Conservation (phyloP, 2,113 vertebrate species). For the Macroglossus sobrinus region DNA sequence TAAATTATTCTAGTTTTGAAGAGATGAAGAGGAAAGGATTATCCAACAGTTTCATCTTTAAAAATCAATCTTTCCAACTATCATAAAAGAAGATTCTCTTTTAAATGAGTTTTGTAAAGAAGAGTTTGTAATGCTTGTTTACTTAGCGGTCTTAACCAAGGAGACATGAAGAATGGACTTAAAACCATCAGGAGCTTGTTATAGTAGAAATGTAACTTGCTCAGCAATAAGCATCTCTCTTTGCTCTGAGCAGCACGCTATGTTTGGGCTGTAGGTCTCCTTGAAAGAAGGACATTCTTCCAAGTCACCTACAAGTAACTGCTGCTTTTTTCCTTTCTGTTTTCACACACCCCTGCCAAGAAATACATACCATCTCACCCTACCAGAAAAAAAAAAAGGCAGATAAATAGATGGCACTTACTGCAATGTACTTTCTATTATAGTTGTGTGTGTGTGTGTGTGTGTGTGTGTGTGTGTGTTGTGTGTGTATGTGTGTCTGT, state of each 20-base stretch:
- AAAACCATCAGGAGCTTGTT: not conserved
- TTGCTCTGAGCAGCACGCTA: not conserved
- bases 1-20: constrained; percentile 19
- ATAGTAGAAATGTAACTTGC: not conserved
- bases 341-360: not conserved
- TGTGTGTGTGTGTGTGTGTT: too few species aligned
- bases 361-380: not conserved
- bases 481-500: too few species aligned
- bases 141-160: not conserved
- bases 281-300: not conserved
- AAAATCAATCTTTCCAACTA: not conserved
- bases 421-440: not conserved
- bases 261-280: not conserved
- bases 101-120: not conserved
- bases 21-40: not conserved
- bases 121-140: not conserved
- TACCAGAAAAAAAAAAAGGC: not conserved
- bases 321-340: not conserved
- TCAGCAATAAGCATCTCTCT: not conserved
- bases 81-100: not conserved
- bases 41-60: not conserved
- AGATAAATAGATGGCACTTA: not conserved
- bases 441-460: not conserved
- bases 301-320: not conserved
- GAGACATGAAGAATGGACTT: not conserved